phyloP scores from a whole-genome alignment of 2,797 vertebrate species.

The Notamacropus eugenii region DNA sequence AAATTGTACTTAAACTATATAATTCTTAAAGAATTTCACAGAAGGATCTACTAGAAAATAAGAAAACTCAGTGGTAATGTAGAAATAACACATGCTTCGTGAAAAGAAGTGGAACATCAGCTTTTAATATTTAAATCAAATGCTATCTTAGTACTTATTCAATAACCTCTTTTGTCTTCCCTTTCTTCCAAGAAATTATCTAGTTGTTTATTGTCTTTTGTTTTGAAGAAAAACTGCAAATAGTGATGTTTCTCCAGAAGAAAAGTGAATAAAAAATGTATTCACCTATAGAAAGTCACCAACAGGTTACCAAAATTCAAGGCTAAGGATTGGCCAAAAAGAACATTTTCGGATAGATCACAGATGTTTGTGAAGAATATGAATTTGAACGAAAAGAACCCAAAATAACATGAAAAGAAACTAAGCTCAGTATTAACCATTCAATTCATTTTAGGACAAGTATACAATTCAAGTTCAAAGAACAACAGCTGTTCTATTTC shows the following conservation, averaged over 20 bases:
- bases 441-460: constrained; percentile 53
- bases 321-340: constrained; percentile 63
- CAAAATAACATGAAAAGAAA: constrained; percentile 51
- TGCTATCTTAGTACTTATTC: not conserved
- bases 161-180: not conserved
- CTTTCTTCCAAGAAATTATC: not conserved
- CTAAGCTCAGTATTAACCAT: constrained; percentile 42
- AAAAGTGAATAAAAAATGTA: constrained; percentile 58
- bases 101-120: not conserved
- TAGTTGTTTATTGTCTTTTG: not conserved
- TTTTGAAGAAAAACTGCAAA: constrained; percentile 50
- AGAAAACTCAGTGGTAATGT: not conserved
- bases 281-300: constrained; percentile 63
- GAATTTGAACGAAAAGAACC: constrained; percentile 71
- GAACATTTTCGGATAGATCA: constrained; percentile 65
- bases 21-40: not conserved
- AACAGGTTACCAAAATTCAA: constrained; percentile 58
- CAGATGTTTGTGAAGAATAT: constrained; percentile 57
- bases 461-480: constrained; percentile 62
- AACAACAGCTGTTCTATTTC: constrained; percentile 63
- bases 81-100: not conserved
- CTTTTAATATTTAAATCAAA: not conserved
- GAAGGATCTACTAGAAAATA: not conserved
- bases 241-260: constrained; percentile 47
- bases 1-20: not conserved